Evolutionary conservation across 2,797 vertebrate genomes (phyloP), one percentile per base, ranked within the genome.

Genomic region (Phylloscopus collybita): DNA sequence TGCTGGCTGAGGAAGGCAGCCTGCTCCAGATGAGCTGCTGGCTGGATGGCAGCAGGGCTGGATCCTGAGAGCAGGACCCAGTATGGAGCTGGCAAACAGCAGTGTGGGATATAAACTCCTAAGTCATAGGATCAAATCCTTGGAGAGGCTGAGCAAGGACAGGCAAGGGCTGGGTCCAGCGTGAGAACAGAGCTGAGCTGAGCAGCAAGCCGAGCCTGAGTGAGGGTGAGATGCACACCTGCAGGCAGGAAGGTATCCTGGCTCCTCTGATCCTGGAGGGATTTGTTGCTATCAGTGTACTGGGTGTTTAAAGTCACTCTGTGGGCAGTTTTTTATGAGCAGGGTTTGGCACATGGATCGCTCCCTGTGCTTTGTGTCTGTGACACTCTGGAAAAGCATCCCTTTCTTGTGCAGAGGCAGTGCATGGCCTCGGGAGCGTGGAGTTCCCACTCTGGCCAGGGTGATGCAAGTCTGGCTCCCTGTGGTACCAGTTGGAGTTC

Each of bases 351-450:
- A 49, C 0, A 9, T 0, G 2, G 53, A 2, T 16, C 6, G 16
- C 20, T 70, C 40, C 23, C 14, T 2, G 4, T 0, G 5, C 40
- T 70, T 25, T 0, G 0, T 26, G 51, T 30, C 32, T 0, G 0
- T 45, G 75, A 42, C 9, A 4, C 38, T 85, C 47, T 10, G 19
- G 74, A 40, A 60, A 64, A 74, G 54, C 74, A 45, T 50, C 56
- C 26, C 45, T 59, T 62, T 27, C 76, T 23, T 0, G 0, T 53
- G 54, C 17, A 25, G 56, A 62, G 54, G n/a, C 64, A 36, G 26
- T 2, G 50, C n/a, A 26, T 5, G 9, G 59, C 76, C 16, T 5
- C 0, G 0, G 42, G 29, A 86, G 26, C 54, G n/a, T 45, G 80
- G 57, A 44, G 34, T 16, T 90, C 59, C 34, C 26, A 4, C 51